Evolutionary conservation across 2,113 vertebrate genomes (phyloP), one percentile per base, ranked within the genome.

Genomic region (Chaenogobius annularis): DNA sequence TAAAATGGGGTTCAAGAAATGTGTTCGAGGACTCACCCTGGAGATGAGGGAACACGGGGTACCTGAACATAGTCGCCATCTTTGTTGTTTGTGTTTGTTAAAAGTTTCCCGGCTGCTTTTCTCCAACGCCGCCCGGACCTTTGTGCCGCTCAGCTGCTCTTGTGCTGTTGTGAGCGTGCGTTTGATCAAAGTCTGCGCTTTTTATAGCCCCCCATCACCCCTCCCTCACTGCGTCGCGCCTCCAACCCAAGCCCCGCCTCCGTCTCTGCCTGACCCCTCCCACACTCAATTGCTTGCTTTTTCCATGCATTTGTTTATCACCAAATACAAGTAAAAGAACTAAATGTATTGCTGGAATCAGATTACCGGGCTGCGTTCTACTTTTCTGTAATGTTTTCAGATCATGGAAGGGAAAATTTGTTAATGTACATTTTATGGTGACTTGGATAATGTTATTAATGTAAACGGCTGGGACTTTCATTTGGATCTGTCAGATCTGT

Each of bases 11-110:
- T 66, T 55, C 5, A 40, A n/a, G n/a, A n/a, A 62, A 11, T 46
- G 11, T n/a, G 7, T 0, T 10, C 20, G 40, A 1, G 31, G 52
- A 87, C 93, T 93, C 87, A 94, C 93, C 93, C 90, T 89, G 89
- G 77, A 93, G 83, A 86, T 87, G 79, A 66, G 93, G 90, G 77
- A 93, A 93, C 48, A 92, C 85, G 0, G 88, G 78, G 75, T 87
- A 93, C 86, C 92, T 85, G 74, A 92, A 92, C 87, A 93, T 81
- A 10, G 89, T 90, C 58, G 90, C 66, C 93, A 93, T 93, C 76
- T 70, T 69, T 77, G 72, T 23, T 85, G 20, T 77, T 84, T 72
- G 43, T 43, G 17, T 48, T 50, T 48, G 64, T 47, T 40, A 1
- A 58, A 26, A 9, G 59, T 78, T 73, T 74, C 59, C 50, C 56